A percentile compares a stretch with the other conserved stretches of the same genome.
Conservation (phyloP, 2,888 invertebrate genomes). For the Cheilosia urbana region DNA sequence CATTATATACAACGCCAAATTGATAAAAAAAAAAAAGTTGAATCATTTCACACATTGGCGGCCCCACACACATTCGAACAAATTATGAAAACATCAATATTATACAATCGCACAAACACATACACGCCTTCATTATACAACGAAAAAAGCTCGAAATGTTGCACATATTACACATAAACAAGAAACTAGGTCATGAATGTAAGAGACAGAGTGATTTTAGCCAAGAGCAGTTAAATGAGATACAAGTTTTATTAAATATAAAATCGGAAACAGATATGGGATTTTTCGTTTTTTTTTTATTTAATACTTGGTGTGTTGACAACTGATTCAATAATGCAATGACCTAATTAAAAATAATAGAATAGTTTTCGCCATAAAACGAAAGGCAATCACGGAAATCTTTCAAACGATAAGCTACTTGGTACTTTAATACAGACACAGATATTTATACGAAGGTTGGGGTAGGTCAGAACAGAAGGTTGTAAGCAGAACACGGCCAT, state of each 20-base stretch:
- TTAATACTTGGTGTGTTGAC: slow-evolving; percentile 23
- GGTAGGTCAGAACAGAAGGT: slow-evolving; percentile 69
- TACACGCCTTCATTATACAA: slow-evolving; percentile 57
- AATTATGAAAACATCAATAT: slow-evolving; percentile 72
- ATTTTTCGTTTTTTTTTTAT: slow-evolving; percentile 55
- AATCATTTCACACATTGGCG: slow-evolving; percentile 36
- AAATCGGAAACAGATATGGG: slow-evolving; percentile 48
- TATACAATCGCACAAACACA: slow-evolving; percentile 72
- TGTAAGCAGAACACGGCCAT: slow-evolving; percentile 40
- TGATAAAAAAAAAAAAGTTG: slow-evolving; percentile 19
- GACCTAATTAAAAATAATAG: slow-evolving; percentile 25
- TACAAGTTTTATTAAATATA: slow-evolving; percentile 72
- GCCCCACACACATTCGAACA: slow-evolving; percentile 35
- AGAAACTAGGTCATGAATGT: slow-evolving; percentile 84
- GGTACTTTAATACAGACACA: slow-evolving; percentile 56
- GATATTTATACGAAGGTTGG: slow-evolving; percentile 70
- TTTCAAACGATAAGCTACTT: slow-evolving; percentile 16
- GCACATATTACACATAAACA: slow-evolving; percentile 75
- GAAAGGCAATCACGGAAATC: slow-evolving; percentile 11
- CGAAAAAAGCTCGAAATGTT: slow-evolving; percentile 64
- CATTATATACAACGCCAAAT: slow-evolving; percentile 59
- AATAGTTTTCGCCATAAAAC: slow-evolving; percentile 2
- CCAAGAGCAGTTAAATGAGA: slow-evolving; percentile 82
- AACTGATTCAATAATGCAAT: slow-evolving; percentile 32
- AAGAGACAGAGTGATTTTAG: slow-evolving; percentile 82